Base-by-base conservation (phyloP, 1,140 invertebrate species). In the Drosophila prosaltans region DNA sequence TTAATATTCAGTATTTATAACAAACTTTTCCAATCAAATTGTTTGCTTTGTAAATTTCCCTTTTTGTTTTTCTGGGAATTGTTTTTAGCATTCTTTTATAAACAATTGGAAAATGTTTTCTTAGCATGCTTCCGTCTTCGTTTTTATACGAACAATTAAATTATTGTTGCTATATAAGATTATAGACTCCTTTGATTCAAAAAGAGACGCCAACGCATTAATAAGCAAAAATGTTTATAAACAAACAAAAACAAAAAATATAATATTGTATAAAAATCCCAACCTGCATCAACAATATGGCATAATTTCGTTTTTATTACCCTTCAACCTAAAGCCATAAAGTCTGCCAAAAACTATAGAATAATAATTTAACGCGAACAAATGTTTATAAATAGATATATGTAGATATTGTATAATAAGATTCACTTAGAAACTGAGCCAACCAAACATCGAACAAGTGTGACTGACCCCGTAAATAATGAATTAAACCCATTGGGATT, bases 261-360 rank as follows among this genome's bases (percentile, higher is more conserved):
- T 16, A 39, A 40, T 61, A 48, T 58, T 40, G 26, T 36, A 39
- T 21, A 43, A 63, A 63, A 75, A 76, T 71, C 72, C 2, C 72
- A 77, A 77, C 74, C 74, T 77, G 57, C 74, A 77, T 57, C 74
- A 77, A 77, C 74, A 77, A 76, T 51, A 51, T 51, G 45, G 45
- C 45, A 70, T 45, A 60, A 64, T 70, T 30, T 16, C 16, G 4
- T 30, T 76, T 76, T 24, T 32, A 51, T 43, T 45, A 40, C 45
- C 24, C 68, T 64, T 39, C 30, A 60, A n/a, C 8, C 3, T 30
- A 61, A 43, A 5, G 7, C 16, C 40, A 43, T 16, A 74, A 74
- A 68, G 63, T 11, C 54, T 48, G 40, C 16, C 54, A 48, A 26
- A 41, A 76, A 77, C 66, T 70, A 65, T 68, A 39, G 63, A 64